Evolutionary conservation across 1,140 invertebrate genomes (phyloP).

Genomic region (Solenopsis invicta): DNA sequence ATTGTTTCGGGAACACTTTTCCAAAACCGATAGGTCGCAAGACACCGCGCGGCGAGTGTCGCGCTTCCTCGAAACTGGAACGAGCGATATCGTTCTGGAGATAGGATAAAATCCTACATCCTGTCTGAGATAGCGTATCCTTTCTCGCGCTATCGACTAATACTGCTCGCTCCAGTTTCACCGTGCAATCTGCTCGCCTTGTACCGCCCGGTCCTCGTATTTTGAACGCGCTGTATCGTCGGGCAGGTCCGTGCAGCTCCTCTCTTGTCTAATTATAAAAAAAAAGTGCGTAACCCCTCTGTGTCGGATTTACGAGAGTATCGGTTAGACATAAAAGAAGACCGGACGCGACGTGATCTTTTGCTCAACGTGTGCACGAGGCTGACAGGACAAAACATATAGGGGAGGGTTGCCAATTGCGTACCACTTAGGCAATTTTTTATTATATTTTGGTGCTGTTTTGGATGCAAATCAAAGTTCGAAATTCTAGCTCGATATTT

Average conservation of each 20-base stretch:
- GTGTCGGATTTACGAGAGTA: background rate
- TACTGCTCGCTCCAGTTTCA: slow-evolving; percentile 39
- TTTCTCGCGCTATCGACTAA: slow-evolving; percentile 47
- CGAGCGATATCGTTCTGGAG: slow-evolving; percentile 29
- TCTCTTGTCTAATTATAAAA: slow-evolving; percentile 5
- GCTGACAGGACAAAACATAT: too few relatives aligned
- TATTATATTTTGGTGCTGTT: too few relatives aligned
- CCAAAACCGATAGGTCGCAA: slow-evolving; percentile 28
- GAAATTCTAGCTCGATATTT: too few relatives aligned
- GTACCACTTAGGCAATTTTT: too few relatives aligned
- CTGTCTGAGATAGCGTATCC: slow-evolving; percentile 35
- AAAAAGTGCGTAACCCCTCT: background rate
- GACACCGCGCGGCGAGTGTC: slow-evolving; percentile 4
- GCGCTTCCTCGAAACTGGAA: slow-evolving; percentile 39
- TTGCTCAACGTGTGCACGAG: background rate
- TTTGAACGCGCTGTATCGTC: background rate
- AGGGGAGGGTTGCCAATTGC: too few relatives aligned
- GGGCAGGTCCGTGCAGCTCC: too few relatives aligned
- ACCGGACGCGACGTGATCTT: background rate
- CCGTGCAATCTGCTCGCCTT: background rate
- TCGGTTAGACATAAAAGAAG: background rate
- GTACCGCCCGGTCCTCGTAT: background rate
- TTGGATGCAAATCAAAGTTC: too few relatives aligned
- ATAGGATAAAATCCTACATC: slow-evolving; percentile 50
- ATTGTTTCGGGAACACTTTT: slow-evolving; percentile 36